Base-by-base conservation (phyloP, 2,888 invertebrate species). In the Lasioglossum vierecki region DNA sequence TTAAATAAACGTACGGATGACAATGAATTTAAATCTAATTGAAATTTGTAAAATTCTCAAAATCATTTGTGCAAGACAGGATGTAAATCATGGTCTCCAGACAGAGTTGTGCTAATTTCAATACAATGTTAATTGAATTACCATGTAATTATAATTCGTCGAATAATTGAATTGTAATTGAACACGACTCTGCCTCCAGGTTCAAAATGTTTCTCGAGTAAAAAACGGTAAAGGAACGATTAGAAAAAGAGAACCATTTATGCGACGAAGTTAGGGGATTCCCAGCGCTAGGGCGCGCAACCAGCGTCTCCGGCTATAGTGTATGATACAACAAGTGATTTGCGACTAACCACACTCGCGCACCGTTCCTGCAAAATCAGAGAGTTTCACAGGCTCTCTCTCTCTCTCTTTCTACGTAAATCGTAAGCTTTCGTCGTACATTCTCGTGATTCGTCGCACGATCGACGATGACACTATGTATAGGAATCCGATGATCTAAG, bases 301-400 rank as follows among this genome's bases (percentile, higher is more conserved):
- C 78, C 35, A 63, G 85, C 63, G 63, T 74, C 63, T 41, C 26
- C 35, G 11, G 60, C 49, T 76, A 63, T 63, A n/a, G 88, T 89
- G 88, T 89, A 89, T 89, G 76, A 88, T 89, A 89, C 88, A 88
- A 86, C 86, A 83, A 84, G 85, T 82, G 88, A 83, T 83, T 74
- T 76, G 80, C 82, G 74, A 70, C 79, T 81, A 73, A 44, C 57
- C 88, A 81, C 88, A 81, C 77, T 79, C 84, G 78, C 79, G 76
- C 79, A n/a, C 78, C 72, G 72, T 88, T 57, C 83, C 75, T 73
- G 60, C 30, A 79, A 80, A 57, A 57, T 81, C 82, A 82, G 79
- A 83, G 88, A 88, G 66, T 80, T 63, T 85, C 81, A 83, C 76
- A 88, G 85, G 79, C 87, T 87, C 70, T 75, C 70, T 44, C 41